Base-by-base conservation (phyloP, 2,797 vertebrate genomes). In the Argyrosomus regius region DNA sequence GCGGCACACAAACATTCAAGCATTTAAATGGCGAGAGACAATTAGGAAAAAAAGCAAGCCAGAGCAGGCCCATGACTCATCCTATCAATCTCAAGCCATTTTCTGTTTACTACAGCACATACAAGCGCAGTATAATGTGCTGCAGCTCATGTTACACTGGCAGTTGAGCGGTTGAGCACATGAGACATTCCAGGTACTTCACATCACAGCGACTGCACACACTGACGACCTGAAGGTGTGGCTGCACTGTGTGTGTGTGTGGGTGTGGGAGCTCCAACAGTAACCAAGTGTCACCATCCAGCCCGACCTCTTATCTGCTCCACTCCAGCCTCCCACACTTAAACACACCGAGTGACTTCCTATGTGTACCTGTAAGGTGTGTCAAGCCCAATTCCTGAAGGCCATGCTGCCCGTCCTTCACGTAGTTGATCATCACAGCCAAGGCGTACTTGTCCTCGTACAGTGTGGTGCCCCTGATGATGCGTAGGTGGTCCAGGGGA, bases 371-470 rank as follows among this genome's bases (percentile, higher is more conserved):
- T 17, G 98, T 99, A 63, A 99, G 93, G 82, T 97, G 98, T 78
- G 96, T 98, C 87, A 99, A 73, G 63, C 98, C 97, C 69, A 99
- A 96, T 63, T 98, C 97, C 66, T 96, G 95, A n/a, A 99, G 95
- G 35, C 98, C 98, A 2, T 97, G 91, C 78, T 95, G 95, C 0
- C 97, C 97, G 4, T 97, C 97, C 87, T 96, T 99, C 86, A 96
- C 96, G 91, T 99, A 99, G 96, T 99, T 99, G 6, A 99, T 80
- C 85, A 99, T 97, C 79, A 99, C 95, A 0, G 97, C 95, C 81
- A 99, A 82, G 3, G 98, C 98, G 0, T 96, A 99, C 18, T 94
- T 87, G 58, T 94, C 94, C 13, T 99, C 97, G 0, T 97, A 99
- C 60, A 99, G 95, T 14, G 96, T 96, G 66, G 94, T 97, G n/a